A percentile compares a stretch with the other conserved stretches of the same genome.
These are phyloP conservation scores for Chloroceryle amazona DNA, from an alignment of 2,797 vertebrate genomes.

Conservation along the genomic window DNA sequence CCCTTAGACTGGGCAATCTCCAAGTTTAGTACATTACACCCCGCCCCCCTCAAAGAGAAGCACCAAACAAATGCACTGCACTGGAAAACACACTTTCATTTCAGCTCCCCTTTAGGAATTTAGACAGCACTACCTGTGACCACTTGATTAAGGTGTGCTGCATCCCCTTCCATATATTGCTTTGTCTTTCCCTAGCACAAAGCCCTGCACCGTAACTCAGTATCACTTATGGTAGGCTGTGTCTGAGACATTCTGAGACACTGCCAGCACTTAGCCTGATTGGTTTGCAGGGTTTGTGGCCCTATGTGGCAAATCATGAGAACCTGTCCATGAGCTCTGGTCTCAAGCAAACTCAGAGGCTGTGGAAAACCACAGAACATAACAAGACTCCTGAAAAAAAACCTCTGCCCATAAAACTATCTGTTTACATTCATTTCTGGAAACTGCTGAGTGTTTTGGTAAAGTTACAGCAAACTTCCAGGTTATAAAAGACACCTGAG, in stretches of 20 bases:
- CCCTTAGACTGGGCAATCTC: background rate
- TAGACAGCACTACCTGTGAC: background rate
- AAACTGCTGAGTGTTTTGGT: slow-evolving; percentile 23
- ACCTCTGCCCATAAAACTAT: background rate
- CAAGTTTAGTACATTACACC: background rate
- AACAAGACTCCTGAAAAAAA: background rate
- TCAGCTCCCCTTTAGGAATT: background rate
- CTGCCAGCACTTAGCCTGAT: background rate
- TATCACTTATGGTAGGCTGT: background rate
- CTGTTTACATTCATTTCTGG: background rate
- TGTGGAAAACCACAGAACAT: slow-evolving; percentile 1
- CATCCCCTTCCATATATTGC: background rate
- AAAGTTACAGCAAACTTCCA: slow-evolving; percentile 2
- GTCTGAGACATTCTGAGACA: background rate
- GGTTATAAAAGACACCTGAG: background rate
- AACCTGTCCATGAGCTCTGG: background rate
- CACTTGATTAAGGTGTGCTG: background rate
- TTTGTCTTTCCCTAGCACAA: background rate
- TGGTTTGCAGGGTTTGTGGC: background rate
- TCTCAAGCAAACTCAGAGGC: background rate
- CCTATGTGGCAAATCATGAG: background rate
- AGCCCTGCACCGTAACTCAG: background rate
- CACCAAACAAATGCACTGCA: background rate
- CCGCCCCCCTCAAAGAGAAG: background rate
- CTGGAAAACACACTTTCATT: background rate